These are phyloP conservation scores for Octopus sinensis DNA, from an alignment of 1,140 invertebrate genomes.

Conservation along the genomic window DNA sequence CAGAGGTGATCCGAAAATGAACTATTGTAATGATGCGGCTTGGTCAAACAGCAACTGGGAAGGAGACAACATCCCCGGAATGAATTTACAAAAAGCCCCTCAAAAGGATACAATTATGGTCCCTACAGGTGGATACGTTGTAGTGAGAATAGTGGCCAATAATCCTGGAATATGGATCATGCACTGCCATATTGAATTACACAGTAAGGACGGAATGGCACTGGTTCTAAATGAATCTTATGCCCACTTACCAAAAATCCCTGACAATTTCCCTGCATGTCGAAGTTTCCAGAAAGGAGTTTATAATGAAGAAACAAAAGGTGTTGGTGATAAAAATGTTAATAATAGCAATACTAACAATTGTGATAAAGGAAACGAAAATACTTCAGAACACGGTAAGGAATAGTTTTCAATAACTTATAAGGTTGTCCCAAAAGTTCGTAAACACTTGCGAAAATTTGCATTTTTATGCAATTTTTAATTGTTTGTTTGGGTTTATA, in stretches of 20 bases:
- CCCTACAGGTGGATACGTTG: slow-evolving; percentile 67
- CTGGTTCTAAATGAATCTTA: slow-evolving; percentile 29
- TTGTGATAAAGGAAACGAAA: too few relatives aligned
- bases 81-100: slow-evolving; percentile 61
- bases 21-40: slow-evolving; percentile 25
- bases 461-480: too few relatives aligned
- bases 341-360: too few relatives aligned
- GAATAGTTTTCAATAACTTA: too few relatives aligned
- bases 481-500: too few relatives aligned
- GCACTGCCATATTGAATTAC: slow-evolving; percentile 34
- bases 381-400: too few relatives aligned
- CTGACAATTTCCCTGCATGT: slow-evolving; percentile 19
- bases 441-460: too few relatives aligned
- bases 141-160: slow-evolving; percentile 65
- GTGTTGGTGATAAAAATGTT: too few relatives aligned
- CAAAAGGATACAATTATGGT: slow-evolving; percentile 71
- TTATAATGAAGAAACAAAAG: too few relatives aligned
- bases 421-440: too few relatives aligned
- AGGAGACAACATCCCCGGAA: slow-evolving; percentile 22
- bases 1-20: background rate
- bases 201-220: slow-evolving; percentile 32
- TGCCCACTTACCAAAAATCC: background rate
- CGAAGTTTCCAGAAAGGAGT: too few relatives aligned
- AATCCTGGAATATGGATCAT: slow-evolving; percentile 37
- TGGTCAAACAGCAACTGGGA: slow-evolving; percentile 27